These are phyloP conservation scores for Cichlasoma orientale DNA, from an alignment of 2,797 vertebrate species.

Conservation along the genomic window DNA sequence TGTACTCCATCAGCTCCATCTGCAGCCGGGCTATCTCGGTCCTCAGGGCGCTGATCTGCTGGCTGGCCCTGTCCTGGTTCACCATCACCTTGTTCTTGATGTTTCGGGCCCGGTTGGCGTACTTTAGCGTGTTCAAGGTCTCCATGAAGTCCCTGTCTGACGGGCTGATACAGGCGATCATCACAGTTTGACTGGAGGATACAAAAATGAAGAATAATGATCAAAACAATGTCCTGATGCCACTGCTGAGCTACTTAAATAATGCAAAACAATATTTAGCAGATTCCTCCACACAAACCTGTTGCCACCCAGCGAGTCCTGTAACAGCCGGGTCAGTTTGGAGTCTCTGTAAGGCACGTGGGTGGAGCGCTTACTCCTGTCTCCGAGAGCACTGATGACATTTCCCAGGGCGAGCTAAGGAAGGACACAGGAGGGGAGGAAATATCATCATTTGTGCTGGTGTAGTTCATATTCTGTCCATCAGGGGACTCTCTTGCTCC, in stretches of 20 bases:
- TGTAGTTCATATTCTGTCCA: constrained; percentile 41
- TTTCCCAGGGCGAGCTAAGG: constrained; percentile 93
- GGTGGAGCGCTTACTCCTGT: constrained; percentile 92
- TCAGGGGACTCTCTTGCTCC: constrained; percentile 34
- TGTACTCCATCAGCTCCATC: constrained; percentile 98
- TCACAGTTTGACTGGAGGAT: constrained; percentile 90
- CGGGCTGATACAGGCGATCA: constrained; percentile 98
- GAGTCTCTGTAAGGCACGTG: constrained; percentile 98
- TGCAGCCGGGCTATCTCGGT: constrained; percentile 94
- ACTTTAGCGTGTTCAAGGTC: constrained; percentile 94
- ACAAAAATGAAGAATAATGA: neutral
- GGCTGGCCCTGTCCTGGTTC: constrained; percentile 96
- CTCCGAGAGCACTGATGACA: constrained; percentile 97
- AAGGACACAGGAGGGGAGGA: neutral
- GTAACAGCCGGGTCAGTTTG: constrained; percentile 93
- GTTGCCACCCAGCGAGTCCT: constrained; percentile 97
- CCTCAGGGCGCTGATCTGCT: constrained; percentile 93
- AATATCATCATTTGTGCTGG: rapidly evolving
- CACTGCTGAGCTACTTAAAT: neutral
- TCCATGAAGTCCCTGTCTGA: constrained; percentile 99
- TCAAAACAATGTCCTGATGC: neutral
- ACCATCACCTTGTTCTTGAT: constrained; percentile 98
- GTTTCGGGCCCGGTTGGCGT: constrained; percentile 95
- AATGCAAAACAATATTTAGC: neutral
- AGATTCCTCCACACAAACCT: constrained; percentile 81